Evolutionary conservation across 2,113 vertebrate genomes (phyloP), one percentile per base, ranked within the genome.

Genomic region (Chionomys nivalis): DNA sequence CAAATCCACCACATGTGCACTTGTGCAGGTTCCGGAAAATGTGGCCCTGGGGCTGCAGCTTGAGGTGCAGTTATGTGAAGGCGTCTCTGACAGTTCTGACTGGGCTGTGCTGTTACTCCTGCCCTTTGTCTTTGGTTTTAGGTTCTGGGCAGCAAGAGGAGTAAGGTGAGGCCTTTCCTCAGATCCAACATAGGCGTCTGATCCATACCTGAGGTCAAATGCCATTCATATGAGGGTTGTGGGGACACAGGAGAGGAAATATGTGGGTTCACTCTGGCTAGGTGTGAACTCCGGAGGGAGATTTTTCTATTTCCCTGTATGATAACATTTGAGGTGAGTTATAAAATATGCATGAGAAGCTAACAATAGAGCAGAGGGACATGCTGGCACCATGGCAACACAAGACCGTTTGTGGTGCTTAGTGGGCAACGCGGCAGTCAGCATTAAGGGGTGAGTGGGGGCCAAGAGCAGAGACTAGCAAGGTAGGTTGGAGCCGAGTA

Each of bases 351-450:
- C 81, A 33, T 61, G 61, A 49, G 81, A 78, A 81, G 44, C 28
- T 52, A 95, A 49, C 11, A 17, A 47, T 0, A 24, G 68, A 82
- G 75, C 91, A 95, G 63, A 73, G 66, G 42, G n/a, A 65, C 4
- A 0, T 33, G 19, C 63, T 65, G 70, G 55, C 65, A 7, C 10
- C 8, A 16, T 21, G 65, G 24, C 11, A 19, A 61, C 17, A 3
- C 5, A 42, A 72, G 86, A 31, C 26, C 0, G 9, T 55, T 52
- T 0, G 1, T 19, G 8, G 63, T 7, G 28, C 0, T 0, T 11
- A 33, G 47, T 12, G 0, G 65, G 47, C 36, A 33, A 28, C 11
- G 65, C 47, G 73, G 47, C 79, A 2, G 47, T 65, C 78, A 19
- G 5, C 9, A 0, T 12, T 17, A 23, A 47, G 33, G 49, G 24